These are phyloP conservation scores for Pyrgilauda ruficollis DNA, from an alignment of 2,113 vertebrate genomes.

Conservation along the genomic window DNA sequence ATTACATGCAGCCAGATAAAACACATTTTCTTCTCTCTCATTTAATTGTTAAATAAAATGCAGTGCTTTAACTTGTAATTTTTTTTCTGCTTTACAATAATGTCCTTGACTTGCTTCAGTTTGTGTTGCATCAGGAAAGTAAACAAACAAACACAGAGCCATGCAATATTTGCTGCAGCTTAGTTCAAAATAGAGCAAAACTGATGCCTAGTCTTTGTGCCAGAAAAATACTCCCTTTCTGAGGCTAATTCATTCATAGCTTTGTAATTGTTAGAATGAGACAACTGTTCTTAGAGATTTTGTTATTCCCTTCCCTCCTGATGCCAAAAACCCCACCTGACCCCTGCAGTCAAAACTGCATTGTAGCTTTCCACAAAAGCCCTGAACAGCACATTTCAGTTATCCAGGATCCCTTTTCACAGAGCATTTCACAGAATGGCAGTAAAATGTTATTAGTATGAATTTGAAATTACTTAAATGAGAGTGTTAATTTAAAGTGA, in stretches of 20 bases:
- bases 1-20: slow-evolving; percentile 25
- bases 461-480: not conserved
- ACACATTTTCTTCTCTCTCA: not conserved
- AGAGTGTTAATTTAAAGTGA: not conserved
- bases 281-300: slow-evolving; percentile 21
- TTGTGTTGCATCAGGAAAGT: not conserved
- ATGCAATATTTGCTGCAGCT: not conserved
- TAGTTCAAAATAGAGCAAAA: not conserved
- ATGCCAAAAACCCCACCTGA: slow-evolving; percentile 42
- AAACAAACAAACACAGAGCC: not conserved
- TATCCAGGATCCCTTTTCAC: not conserved
- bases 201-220: not conserved
- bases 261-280: slow-evolving; percentile 12
- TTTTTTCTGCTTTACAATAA: not conserved
- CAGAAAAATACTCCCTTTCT: not conserved
- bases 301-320: not conserved
- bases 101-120: not conserved
- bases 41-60: not conserved
- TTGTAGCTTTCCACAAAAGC: not conserved
- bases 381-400: not conserved
- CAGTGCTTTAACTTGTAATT: not conserved
- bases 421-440: not conserved
- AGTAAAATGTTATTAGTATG: not conserved
- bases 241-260: not conserved
- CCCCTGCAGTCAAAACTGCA: not conserved